Conservation (phyloP, 2,113 vertebrate species). For the Notothenia rossii region DNA sequence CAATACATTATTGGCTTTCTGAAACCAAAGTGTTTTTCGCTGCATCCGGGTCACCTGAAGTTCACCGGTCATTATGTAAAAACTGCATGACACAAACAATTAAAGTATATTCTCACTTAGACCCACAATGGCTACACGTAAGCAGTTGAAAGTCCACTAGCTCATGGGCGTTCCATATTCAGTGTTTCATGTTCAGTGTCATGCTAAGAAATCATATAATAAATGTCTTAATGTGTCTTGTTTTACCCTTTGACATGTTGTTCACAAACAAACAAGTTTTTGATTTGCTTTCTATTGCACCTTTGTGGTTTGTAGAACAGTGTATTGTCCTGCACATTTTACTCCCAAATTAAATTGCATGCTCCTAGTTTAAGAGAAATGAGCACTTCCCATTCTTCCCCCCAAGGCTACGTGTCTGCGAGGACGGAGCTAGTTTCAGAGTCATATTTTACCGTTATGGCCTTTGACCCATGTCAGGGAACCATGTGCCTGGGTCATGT, state of each 20-base stretch:
- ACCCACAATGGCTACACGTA: not conserved
- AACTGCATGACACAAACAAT: conserved; percentile 14
- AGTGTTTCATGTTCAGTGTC: conserved; percentile 26
- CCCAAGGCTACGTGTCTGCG: not conserved
- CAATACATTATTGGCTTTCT: not conserved
- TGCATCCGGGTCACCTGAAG: conserved; percentile 20
- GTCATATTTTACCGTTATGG: conserved; percentile 70
- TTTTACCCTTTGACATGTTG: not conserved
- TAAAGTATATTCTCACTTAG: conserved; percentile 33
- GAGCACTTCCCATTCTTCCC: not conserved
- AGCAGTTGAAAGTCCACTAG: conserved; percentile 49
- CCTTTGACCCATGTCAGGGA: conserved; percentile 78
- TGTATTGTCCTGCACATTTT: not conserved
- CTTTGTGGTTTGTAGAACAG: not conserved
- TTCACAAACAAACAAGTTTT: conserved; percentile 5
- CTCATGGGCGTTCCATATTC: conserved; percentile 1
- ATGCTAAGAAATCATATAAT: conserved; percentile 34
- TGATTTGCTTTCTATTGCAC: too few species aligned
- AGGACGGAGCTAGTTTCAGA: conserved; percentile 57
- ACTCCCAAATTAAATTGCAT: conserved; percentile 67
- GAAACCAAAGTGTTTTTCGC: not conserved
- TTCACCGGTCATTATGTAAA: conserved; percentile 32
- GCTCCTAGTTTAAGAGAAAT: conserved; percentile 6
- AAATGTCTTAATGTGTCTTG: not conserved
- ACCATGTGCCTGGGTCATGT: conserved; percentile 78